Percentiles rank a stretch among this genome's conserved stretches.
Conservation (phyloP, 2,888 invertebrate species). For the Sympetrum striolatum region DNA sequence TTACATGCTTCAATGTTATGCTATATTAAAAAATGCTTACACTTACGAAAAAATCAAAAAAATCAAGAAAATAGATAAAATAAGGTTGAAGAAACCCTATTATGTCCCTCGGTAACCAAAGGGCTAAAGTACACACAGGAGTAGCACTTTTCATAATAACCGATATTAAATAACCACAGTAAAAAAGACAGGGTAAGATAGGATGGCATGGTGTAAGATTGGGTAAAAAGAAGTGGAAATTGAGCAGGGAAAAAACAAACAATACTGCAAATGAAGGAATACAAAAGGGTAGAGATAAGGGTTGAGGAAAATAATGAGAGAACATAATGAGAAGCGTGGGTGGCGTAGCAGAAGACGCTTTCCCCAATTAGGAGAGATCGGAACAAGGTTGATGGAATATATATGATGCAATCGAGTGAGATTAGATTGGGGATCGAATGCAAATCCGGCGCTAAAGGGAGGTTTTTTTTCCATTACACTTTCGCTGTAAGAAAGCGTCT, state of each 20-base stretch:
- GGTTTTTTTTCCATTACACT: neutral
- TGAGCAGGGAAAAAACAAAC: neutral
- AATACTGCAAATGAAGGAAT: neutral
- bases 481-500: neutral
- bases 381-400: neutral
- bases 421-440: neutral
- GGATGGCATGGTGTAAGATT: too few relatives aligned
- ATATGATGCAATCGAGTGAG: neutral
- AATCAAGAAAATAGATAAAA: too few relatives aligned
- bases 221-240: too few relatives aligned
- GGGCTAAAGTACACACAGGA: too few relatives aligned
- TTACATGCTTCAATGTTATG: too few relatives aligned
- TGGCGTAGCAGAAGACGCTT: neutral
- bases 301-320: neutral
- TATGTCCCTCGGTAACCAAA: too few relatives aligned
- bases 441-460: neutral
- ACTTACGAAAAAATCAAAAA: too few relatives aligned
- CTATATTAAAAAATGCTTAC: too few relatives aligned
- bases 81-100: too few relatives aligned
- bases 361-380: neutral
- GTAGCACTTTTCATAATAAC: too few relatives aligned
- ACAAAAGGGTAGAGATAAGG: neutral
- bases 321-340: neutral
- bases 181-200: too few relatives aligned
- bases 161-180: too few relatives aligned